A percentile compares a stretch with the other conserved stretches of the same genome.
Evolutionary conservation across 2,888 invertebrate species (phyloP).

Genomic region (Stomorhina lunata): DNA sequence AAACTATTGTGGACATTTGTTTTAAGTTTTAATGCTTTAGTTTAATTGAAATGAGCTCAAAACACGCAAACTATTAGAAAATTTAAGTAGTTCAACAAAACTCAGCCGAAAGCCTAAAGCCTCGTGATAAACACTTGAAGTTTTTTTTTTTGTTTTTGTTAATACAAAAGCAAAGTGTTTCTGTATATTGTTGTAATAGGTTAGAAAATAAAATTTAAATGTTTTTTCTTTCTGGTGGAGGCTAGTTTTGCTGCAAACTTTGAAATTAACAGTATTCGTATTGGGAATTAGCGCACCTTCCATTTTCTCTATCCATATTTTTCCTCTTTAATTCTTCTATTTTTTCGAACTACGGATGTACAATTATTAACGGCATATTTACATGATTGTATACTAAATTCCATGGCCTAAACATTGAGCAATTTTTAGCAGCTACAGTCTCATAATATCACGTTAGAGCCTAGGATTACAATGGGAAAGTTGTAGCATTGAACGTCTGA

Average conservation of each 20-base stretch:
- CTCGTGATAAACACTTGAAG: neutral
- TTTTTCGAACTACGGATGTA: conserved; percentile 17
- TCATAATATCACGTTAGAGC: too few species aligned
- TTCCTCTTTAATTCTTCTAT: neutral
- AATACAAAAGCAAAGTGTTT: neutral
- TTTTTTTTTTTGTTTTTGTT: neutral
- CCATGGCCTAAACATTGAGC: conserved; percentile 15
- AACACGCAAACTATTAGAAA: conserved; percentile 61
- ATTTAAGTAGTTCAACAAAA: conserved; percentile 46
- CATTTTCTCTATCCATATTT: neutral
- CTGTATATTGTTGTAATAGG: neutral
- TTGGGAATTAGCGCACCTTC: conserved; percentile 52
- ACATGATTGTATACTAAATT: conserved; percentile 49
- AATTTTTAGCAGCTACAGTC: too few species aligned
- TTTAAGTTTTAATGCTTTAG: conserved; percentile 63
- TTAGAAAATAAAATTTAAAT: neutral
- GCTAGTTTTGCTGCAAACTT: conserved; percentile 10
- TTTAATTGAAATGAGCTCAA: conserved; percentile 60
- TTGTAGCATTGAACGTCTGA: too few species aligned
- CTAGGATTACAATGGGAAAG: too few species aligned
- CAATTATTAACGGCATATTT: conserved; percentile 55
- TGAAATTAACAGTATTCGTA: conserved; percentile 48
- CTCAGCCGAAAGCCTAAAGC: neutral
- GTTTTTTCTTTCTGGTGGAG: neutral
- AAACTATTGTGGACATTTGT: conserved; percentile 60